phyloP scores from a whole-genome alignment of 1,140 invertebrate genomes.

The Lasioglossum baleicum region DNA sequence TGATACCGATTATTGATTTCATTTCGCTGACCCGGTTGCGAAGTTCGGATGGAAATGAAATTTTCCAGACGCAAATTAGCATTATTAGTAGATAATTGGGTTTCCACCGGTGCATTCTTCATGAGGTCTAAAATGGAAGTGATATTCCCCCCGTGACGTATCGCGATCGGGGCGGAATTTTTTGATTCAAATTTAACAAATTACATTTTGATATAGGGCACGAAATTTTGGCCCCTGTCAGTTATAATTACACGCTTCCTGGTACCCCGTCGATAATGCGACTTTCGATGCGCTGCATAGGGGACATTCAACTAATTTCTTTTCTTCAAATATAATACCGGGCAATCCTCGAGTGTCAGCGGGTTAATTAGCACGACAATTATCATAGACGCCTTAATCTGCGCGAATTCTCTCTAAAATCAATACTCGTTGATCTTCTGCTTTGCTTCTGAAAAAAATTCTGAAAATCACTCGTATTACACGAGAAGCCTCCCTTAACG shows the following conservation, averaged over 20 bases:
- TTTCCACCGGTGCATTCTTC: background rate
- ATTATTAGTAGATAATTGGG: background rate
- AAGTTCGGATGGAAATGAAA: background rate
- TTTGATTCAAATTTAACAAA: background rate
- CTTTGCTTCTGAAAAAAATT: too few relatives aligned
- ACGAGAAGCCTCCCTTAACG: too few relatives aligned
- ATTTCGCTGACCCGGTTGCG: background rate
- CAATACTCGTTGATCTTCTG: too few relatives aligned
- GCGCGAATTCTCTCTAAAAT: too few relatives aligned
- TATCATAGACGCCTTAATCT: too few relatives aligned
- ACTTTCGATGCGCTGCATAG: too few relatives aligned
- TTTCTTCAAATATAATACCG: too few relatives aligned
- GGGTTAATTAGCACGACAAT: too few relatives aligned
- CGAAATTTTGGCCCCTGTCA: background rate
- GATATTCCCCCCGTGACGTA: background rate
- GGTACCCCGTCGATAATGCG: conserved; percentile 4
- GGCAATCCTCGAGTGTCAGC: too few relatives aligned
- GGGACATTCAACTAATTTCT: background rate
- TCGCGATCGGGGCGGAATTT: background rate
- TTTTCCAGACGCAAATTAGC: background rate
- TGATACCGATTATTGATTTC: background rate
- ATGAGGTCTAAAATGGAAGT: background rate
- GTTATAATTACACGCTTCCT: background rate
- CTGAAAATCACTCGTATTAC: too few relatives aligned
- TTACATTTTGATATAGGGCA: conserved; percentile 25